Conservation (phyloP, 1,140 invertebrate species). For the Tetranychus urticae region DNA sequence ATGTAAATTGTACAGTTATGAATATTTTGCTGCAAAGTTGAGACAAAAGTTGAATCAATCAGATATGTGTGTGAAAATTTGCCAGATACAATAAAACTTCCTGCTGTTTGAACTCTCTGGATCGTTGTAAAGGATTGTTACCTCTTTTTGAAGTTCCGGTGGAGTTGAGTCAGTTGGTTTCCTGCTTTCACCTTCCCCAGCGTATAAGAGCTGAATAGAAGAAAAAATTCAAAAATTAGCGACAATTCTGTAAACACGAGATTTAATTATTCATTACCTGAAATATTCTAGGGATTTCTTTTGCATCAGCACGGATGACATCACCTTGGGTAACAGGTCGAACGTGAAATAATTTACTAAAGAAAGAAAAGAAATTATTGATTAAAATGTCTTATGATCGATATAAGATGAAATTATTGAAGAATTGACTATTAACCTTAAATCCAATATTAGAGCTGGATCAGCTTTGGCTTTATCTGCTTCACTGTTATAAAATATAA, state of each 20-base stretch:
- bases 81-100: no score
- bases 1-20: no score
- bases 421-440: slow-evolving; percentile 37
- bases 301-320: slow-evolving; percentile 88
- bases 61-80: no score
- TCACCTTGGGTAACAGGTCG: slow-evolving; percentile 92
- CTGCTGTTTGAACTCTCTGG: no score
- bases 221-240: neutral
- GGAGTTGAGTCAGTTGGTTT: slow-evolving; percentile 41
- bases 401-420: neutral
- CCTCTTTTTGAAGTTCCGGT: slow-evolving; percentile 16
- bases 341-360: slow-evolving; percentile 92
- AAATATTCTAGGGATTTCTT: slow-evolving; percentile 97
- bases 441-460: slow-evolving; percentile 77
- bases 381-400: neutral
- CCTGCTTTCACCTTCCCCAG: slow-evolving; percentile 72
- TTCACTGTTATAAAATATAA: slow-evolving; percentile 91
- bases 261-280: slow-evolving; percentile 31
- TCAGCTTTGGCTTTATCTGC: slow-evolving; percentile 81
- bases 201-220: slow-evolving; percentile 44
- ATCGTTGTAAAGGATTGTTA: slow-evolving; percentile 6
- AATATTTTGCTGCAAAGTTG: no score
- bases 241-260: no score
- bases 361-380: slow-evolving; percentile 15
- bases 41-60: no score